Evolutionary conservation across 2,113 vertebrate species (phyloP).

Genomic region (Euleptes europaea): DNA sequence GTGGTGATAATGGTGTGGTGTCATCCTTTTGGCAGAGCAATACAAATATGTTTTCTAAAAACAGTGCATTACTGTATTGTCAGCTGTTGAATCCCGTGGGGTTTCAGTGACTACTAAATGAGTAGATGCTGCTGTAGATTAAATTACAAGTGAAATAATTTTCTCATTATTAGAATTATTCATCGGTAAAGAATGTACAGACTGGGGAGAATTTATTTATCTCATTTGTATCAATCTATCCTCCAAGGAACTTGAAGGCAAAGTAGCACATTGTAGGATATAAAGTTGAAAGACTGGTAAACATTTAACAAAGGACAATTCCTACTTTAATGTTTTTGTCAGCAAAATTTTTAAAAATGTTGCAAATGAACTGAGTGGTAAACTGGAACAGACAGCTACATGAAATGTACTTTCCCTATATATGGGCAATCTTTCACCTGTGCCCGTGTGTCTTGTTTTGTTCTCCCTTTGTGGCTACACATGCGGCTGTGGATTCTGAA

Average conservation of each 20-base stretch:
- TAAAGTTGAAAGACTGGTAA: neutral
- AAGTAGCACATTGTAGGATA: neutral
- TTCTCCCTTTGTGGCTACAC: neutral
- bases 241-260: neutral
- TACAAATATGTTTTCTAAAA: neutral
- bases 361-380: constrained; percentile 4
- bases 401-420: neutral
- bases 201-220: neutral
- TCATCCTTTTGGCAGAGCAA: neutral
- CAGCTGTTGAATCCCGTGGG: neutral
- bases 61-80: neutral
- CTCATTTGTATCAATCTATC: neutral
- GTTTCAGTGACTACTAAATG: neutral
- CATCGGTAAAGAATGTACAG: neutral
- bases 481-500: constrained; percentile 12
- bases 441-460: neutral
- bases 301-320: constrained; percentile 18
- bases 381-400: neutral
- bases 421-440: constrained; percentile 2
- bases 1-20: neutral
- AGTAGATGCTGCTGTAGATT: neutral
- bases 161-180: neutral
- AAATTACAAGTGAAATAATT: neutral
- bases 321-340: neutral
- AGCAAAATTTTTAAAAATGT: neutral